phyloP scores from a whole-genome alignment of 2,113 vertebrate species.

The Poeciliopsis occidentalis region DNA sequence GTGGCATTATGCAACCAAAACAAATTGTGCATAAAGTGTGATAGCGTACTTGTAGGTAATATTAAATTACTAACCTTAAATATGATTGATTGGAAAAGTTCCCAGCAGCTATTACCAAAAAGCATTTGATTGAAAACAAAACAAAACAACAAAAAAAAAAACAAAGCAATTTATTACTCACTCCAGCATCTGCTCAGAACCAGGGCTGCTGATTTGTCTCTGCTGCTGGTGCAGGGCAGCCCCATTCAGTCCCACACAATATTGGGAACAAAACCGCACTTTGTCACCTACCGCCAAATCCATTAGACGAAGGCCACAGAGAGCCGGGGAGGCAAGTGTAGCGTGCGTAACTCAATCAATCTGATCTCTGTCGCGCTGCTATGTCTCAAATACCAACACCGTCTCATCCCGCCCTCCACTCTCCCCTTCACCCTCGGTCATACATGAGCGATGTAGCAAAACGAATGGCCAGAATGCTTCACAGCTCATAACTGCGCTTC shows the following conservation, averaged over 20 bases:
- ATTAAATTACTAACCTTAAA: background rate
- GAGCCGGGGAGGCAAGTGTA: constrained; percentile 68
- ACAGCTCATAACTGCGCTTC: constrained; percentile 43
- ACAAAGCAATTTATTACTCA: background rate
- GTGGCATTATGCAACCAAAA: background rate
- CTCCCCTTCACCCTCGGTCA: constrained; percentile 22
- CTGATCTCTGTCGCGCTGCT: constrained; percentile 65
- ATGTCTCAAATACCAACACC: constrained; percentile 47
- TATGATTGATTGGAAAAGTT: background rate
- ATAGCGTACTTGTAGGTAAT: background rate
- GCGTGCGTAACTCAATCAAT: constrained; percentile 78
- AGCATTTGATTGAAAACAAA: background rate
- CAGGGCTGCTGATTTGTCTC: constrained; percentile 19
- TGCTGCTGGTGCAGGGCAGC: constrained; percentile 16
- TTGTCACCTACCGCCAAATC: constrained; percentile 71
- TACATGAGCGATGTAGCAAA: constrained; percentile 68
- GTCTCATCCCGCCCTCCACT: background rate
- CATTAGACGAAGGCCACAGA: constrained; percentile 58
- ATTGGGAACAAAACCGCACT: constrained; percentile 72
- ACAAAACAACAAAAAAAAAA: background rate
- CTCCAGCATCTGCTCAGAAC: background rate
- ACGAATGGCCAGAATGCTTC: constrained; percentile 66
- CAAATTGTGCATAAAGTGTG: background rate
- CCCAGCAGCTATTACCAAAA: background rate
- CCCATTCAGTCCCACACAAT: constrained; percentile 64